Conservation (phyloP, 2,113 vertebrate genomes). For the Nanger granti region DNA sequence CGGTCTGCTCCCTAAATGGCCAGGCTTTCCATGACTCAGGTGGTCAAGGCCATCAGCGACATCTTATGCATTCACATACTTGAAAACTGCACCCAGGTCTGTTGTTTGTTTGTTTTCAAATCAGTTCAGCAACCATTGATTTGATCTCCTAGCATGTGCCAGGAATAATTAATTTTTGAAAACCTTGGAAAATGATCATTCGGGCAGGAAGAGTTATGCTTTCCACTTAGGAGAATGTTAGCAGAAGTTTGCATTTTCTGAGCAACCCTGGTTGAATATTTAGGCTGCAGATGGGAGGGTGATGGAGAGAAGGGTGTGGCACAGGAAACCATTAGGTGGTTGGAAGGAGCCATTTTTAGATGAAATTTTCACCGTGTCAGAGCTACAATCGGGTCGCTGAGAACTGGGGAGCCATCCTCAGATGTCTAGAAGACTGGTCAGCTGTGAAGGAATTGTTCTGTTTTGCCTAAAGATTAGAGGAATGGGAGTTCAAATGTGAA, state of each 20-base stretch:
- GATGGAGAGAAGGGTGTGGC: background rate
- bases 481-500: background rate
- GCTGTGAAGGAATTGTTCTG: background rate
- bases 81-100: background rate
- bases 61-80: accelerated
- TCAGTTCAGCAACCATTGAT: background rate
- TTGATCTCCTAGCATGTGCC: background rate
- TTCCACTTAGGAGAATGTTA: background rate
- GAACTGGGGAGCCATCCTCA: background rate
- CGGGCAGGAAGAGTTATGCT: background rate
- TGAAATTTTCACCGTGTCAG: background rate
- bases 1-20: background rate
- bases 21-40: background rate
- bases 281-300: background rate
- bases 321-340: background rate
- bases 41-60: background rate
- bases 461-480: background rate
- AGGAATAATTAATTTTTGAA: background rate
- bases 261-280: background rate
- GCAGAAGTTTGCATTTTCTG: background rate
- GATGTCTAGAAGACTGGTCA: background rate
- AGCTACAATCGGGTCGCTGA: background rate
- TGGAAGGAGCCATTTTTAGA: background rate
- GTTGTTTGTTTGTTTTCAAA: background rate
- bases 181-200: background rate